Evolutionary conservation across 2,888 invertebrate species (phyloP).

Genomic region (Prenolepis imparis): DNA sequence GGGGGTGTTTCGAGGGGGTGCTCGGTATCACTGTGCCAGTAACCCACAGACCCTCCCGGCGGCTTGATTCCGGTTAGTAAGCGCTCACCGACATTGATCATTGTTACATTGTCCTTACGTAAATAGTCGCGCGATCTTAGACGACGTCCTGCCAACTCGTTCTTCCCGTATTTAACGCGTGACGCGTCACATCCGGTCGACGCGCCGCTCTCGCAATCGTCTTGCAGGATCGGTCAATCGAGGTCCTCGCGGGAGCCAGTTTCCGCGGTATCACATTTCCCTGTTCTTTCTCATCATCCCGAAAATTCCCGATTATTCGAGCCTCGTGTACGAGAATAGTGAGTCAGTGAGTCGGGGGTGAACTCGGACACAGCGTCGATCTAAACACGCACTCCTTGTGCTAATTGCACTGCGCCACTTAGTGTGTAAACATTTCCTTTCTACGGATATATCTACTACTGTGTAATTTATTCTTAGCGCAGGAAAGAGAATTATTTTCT

Average conservation of each 20-base stretch:
- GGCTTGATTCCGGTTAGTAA: constrained; percentile 83
- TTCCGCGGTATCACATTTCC: not conserved
- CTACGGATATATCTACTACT: not conserved
- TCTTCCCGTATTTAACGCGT: not conserved
- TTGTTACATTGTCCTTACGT: constrained; percentile 58
- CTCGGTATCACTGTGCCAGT: constrained; percentile 83
- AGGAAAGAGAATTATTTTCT: not conserved
- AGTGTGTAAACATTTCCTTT: constrained; percentile 18
- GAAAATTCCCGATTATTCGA: not conserved
- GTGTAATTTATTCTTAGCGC: not conserved
- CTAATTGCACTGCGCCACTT: not conserved
- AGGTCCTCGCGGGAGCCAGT: constrained; percentile 4
- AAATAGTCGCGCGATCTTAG: constrained; percentile 58
- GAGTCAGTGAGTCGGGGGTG: not conserved
- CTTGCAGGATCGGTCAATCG: constrained; percentile 18
- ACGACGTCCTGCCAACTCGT: not conserved
- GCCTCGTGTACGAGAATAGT: not conserved
- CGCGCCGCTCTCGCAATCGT: constrained; percentile 10
- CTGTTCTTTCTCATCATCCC: not conserved
- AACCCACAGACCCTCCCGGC: constrained; percentile 84
- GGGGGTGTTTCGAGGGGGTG: constrained; percentile 75
- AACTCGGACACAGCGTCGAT: not conserved
- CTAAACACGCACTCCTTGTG: not conserved
- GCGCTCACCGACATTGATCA: constrained; percentile 77
- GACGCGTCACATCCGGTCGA: constrained; percentile 26